These are phyloP conservation scores for Vespertilio murinus DNA, from an alignment of 2,797 vertebrate species.

Conservation along the genomic window DNA sequence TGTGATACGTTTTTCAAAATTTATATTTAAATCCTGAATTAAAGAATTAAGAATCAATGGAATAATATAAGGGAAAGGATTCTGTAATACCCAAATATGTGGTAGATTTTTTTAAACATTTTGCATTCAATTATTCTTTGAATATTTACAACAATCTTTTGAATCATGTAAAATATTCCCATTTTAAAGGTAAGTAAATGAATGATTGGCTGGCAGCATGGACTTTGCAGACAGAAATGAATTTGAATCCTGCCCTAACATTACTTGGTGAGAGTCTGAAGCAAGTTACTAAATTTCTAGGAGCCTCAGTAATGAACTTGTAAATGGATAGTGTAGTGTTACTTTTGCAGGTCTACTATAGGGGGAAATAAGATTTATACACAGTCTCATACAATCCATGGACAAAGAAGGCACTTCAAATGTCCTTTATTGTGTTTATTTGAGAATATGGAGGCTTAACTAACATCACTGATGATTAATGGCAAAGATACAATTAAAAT, in stretches of 20 bases:
- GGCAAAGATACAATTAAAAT: slow-evolving; percentile 46
- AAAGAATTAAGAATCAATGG: not conserved
- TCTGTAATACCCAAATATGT: not conserved
- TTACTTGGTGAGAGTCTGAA: not conserved
- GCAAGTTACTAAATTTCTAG: not conserved
- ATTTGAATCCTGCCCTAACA: not conserved
- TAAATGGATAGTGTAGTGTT: not conserved
- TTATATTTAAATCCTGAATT: not conserved
- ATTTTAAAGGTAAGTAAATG: not conserved
- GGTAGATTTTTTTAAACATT: not conserved
- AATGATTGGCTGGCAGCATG: not conserved
- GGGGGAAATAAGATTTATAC: not conserved
- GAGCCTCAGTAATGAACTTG: not conserved
- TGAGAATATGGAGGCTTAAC: not conserved
- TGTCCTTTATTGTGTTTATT: not conserved
- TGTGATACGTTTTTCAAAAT: not conserved
- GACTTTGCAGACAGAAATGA: not conserved
- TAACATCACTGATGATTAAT: not conserved
- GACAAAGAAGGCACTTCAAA: not conserved
- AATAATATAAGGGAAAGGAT: not conserved
- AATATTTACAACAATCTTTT: not conserved
- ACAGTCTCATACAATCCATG: not conserved
- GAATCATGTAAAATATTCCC: not conserved
- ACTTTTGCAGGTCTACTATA: not conserved
- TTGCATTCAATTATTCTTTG: not conserved